phyloP scores from a whole-genome alignment of 2,113 vertebrate species.

The Austrofundulus limnaeus region DNA sequence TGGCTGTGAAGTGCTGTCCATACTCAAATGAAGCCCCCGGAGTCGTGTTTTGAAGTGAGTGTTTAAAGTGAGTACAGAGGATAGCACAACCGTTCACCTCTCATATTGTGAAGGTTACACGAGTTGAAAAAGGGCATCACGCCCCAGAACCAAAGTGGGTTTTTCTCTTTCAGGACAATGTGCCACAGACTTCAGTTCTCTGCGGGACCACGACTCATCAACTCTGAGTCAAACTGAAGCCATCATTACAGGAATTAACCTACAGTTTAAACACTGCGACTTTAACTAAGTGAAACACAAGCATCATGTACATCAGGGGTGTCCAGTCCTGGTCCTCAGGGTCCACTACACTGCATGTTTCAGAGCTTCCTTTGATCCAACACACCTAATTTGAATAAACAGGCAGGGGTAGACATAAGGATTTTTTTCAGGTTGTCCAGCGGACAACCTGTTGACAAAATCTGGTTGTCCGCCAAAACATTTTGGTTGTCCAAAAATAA shows the following conservation, averaged over 20 bases:
- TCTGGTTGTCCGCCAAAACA: too few relatives aligned
- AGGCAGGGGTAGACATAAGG: too few relatives aligned
- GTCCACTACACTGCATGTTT: too few relatives aligned
- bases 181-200: slow-evolving; percentile 7
- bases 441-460: too few relatives aligned
- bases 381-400: too few relatives aligned
- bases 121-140: slow-evolving; percentile 61
- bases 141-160: slow-evolving; percentile 35
- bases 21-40: slow-evolving; percentile 61
- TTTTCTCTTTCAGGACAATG: slow-evolving; percentile 13
- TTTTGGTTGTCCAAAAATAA: too few relatives aligned
- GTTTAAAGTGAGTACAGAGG: slow-evolving; percentile 68
- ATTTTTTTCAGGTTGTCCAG: too few relatives aligned
- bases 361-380: too few relatives aligned
- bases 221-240: slow-evolving; percentile 6
- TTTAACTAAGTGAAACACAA: too few relatives aligned
- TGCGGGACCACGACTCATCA: background rate
- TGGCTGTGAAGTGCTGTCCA: slow-evolving; percentile 61
- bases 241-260: slow-evolving; percentile 7
- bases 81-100: slow-evolving; percentile 59
- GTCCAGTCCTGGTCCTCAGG: too few relatives aligned
- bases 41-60: slow-evolving; percentile 64
- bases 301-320: too few relatives aligned
- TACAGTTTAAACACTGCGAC: too few relatives aligned
- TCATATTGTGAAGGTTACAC: slow-evolving; percentile 66